Conservation (phyloP, 2,113 vertebrate species). For the Lycaon pictus region DNA sequence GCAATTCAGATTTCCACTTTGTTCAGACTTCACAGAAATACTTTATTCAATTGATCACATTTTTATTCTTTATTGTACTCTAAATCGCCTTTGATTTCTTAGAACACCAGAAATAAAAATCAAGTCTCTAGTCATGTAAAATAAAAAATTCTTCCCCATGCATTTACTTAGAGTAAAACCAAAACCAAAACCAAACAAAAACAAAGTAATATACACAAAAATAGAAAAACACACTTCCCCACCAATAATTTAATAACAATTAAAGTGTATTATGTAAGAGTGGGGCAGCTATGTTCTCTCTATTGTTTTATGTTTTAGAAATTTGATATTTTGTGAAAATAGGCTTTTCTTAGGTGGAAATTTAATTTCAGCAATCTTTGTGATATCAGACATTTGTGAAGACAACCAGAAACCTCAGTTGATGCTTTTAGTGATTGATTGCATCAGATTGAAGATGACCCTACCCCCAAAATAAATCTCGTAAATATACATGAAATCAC, state of each 20-base stretch:
- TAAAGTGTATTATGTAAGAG: background rate
- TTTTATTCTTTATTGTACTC: slow-evolving; percentile 86
- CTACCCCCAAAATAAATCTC: slow-evolving; percentile 11
- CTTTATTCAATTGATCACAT: slow-evolving; percentile 85
- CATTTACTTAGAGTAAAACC: slow-evolving; percentile 59
- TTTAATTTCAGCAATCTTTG: slow-evolving; percentile 49
- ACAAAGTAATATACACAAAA: background rate
- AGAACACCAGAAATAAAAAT: slow-evolving; percentile 82
- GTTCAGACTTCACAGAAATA: slow-evolving; percentile 86
- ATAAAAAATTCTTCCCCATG: slow-evolving; percentile 36
- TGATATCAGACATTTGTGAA: slow-evolving; percentile 37
- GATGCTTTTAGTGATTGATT: slow-evolving; percentile 47
- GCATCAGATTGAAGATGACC: slow-evolving; percentile 64
- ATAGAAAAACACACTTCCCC: background rate
- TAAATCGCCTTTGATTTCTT: slow-evolving; percentile 85
- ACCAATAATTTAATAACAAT: background rate
- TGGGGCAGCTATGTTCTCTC: background rate
- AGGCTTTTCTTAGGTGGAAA: background rate
- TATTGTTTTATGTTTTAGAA: slow-evolving; percentile 61
- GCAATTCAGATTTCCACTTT: slow-evolving; percentile 88
- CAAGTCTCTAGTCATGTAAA: slow-evolving; percentile 80
- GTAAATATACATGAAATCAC: slow-evolving; percentile 66
- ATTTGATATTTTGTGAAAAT: background rate
- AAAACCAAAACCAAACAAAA: slow-evolving; percentile 39
- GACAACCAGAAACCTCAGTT: slow-evolving; percentile 29